Base-by-base conservation (phyloP, 2,113 vertebrate species). In the Beaufortia kweichowensis region DNA sequence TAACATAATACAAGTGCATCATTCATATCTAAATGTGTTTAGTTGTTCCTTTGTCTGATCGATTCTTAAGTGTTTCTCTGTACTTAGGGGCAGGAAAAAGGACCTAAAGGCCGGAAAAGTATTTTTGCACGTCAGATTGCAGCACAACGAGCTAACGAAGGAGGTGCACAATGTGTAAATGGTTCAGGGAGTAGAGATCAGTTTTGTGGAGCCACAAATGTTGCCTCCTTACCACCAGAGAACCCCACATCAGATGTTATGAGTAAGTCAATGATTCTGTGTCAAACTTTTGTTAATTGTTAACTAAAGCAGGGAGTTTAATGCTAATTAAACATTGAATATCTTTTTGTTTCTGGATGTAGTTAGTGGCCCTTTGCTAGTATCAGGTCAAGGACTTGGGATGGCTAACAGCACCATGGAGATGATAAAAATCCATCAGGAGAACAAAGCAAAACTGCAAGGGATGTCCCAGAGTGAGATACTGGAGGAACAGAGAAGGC, bases 91-190 rank as follows among this genome's bases (percentile, higher is more conserved):
- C 82, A 84, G n/a, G 53, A 29, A 56, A 77, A 82, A 3, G 81
- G 75, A 14, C 29, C 77, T 56, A 86, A 85, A 86, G 92, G 86
- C 56, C 95, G 88, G 83, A 95, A 87, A 88, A 99, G 97, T 76
- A 95, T 99, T 84, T 99, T 99, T 91, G 96, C 97, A 15, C 91
- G 92, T 65, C 95, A 98, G 84, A 93, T 97, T 83, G 95, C 94
- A 82, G 93, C 93, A 23, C 94, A 92, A 83, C 94, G 87, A 79
- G 78, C 85, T 2, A 87, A 89, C 72, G 92, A 93, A 78, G 87
- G 68, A 41, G 79, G 68, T 53, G n/a, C 26, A 3, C 43, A 50
- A 0, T 76, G 81, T 67, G 57, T 63, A 23, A 68, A 43, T 14
- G 33, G 73, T 62, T 28, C 83, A 69, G 73, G 65, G 79, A 12